A percentile compares a stretch with the other conserved stretches of the same genome.
phyloP scores from a whole-genome alignment of 2,888 invertebrate genomes.

The Metacarcinus magister region DNA sequence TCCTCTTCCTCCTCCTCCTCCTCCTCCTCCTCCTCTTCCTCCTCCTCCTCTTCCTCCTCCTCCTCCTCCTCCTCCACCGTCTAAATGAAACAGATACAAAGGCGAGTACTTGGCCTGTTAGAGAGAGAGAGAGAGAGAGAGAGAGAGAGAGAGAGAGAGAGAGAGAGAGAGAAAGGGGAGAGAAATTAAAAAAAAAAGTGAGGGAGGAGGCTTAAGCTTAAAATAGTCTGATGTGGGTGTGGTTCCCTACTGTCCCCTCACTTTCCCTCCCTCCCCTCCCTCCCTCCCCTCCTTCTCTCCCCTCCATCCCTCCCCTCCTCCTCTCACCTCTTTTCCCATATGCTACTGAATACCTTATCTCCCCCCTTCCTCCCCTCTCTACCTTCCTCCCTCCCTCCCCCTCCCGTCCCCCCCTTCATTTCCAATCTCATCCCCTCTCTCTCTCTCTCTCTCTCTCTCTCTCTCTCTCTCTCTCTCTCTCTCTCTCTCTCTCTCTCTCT shows the following conservation, averaged over 20 bases:
- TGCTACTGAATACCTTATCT: conserved; percentile 37
- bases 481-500: no score
- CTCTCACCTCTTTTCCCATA: conserved; percentile 21
- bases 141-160: conserved; percentile 57
- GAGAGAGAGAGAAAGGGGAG: conserved; percentile 27
- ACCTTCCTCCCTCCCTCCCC: no score
- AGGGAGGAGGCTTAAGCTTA: neutral
- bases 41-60: no score
- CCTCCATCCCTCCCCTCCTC: neutral
- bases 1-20: neutral
- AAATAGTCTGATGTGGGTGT: neutral
- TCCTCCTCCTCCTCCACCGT: no score
- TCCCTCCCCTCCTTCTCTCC: neutral
- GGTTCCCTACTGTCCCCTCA: neutral
- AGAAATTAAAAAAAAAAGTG: neutral
- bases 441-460: no score
- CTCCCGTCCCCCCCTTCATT: no score
- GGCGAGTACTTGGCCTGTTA: neutral
- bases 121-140: neutral
- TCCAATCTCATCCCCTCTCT: no score
- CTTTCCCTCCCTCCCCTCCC: neutral
- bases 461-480: no score
- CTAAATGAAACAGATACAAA: neutral
- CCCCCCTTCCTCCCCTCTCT: neutral
- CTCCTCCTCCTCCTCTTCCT: no score